These are phyloP conservation scores for Andrena trimmerana DNA, from an alignment of 2,888 invertebrate genomes.

Conservation along the genomic window DNA sequence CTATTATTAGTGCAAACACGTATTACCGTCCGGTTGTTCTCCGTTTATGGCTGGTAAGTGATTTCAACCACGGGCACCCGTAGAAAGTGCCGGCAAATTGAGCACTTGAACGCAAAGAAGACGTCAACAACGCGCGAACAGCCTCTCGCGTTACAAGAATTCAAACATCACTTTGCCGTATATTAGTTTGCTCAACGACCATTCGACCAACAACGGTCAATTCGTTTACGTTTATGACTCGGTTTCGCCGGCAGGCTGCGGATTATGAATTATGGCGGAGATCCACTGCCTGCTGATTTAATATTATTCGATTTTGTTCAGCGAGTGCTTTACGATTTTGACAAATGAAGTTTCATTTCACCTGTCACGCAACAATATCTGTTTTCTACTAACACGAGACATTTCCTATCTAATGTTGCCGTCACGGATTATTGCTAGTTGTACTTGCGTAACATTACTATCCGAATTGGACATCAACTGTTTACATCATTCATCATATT, in stretches of 20 bases:
- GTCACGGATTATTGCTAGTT: neutral
- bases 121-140: slow-evolving; percentile 59
- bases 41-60: slow-evolving; percentile 69
- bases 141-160: slow-evolving; percentile 45
- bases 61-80: slow-evolving; percentile 66
- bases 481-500: too few species aligned
- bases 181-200: slow-evolving; percentile 20
- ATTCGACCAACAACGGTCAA: slow-evolving; percentile 12
- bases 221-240: slow-evolving; percentile 17
- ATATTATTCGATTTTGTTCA: slow-evolving; percentile 10
- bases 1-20: slow-evolving; percentile 71
- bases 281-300: slow-evolving; percentile 12
- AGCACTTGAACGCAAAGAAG: slow-evolving; percentile 64
- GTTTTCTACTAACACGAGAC: neutral
- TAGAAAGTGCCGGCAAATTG: slow-evolving; percentile 67
- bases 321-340: neutral
- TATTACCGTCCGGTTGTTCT: slow-evolving; percentile 67
- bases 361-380: neutral
- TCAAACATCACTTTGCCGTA: slow-evolving; percentile 40
- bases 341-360: neutral
- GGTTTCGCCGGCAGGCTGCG: neutral
- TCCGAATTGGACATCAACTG: too few species aligned
- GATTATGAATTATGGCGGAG: slow-evolving; percentile 10
- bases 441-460: too few species aligned
- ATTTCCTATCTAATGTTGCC: neutral